phyloP scores from a whole-genome alignment of 2,888 invertebrate genomes.

The Spodoptera exigua region DNA sequence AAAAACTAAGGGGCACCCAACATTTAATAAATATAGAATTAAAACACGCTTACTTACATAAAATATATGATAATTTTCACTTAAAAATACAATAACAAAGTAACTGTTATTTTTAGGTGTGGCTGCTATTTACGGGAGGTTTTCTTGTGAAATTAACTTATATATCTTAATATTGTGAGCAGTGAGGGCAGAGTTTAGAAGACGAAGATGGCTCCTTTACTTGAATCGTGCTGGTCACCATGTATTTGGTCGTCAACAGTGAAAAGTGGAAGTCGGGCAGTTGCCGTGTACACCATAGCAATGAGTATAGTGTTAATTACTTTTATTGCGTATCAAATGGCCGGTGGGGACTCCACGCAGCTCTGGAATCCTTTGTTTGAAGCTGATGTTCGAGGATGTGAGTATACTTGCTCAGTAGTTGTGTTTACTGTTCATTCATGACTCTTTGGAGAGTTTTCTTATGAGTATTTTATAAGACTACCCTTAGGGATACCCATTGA shows the following conservation, averaged over 20 bases:
- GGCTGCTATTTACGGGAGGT: conserved; percentile 35
- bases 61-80: conserved; percentile 19
- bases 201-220: conserved; percentile 83
- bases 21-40: not conserved
- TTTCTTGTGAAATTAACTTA: not conserved
- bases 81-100: conserved; percentile 25
- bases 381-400: conserved; percentile 93
- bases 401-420: conserved; percentile 70
- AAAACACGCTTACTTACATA: accelerated
- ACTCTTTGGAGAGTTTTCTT: no score
- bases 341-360: conserved; percentile 96
- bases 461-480: no score
- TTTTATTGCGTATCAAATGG: conserved; percentile 92
- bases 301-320: conserved; percentile 93
- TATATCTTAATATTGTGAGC: not conserved
- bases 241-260: conserved; percentile 95
- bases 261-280: conserved; percentile 93
- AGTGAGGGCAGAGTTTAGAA: conserved; percentile 4
- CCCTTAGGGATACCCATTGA: no score
- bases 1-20: not conserved
- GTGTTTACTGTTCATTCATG: not conserved
- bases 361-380: conserved; percentile 97
- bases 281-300: conserved; percentile 94
- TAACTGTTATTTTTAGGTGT: conserved; percentile 59
- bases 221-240: conserved; percentile 96